These are phyloP conservation scores for Dryoscopus gambensis DNA, from an alignment of 2,113 vertebrate genomes.

Conservation along the genomic window DNA sequence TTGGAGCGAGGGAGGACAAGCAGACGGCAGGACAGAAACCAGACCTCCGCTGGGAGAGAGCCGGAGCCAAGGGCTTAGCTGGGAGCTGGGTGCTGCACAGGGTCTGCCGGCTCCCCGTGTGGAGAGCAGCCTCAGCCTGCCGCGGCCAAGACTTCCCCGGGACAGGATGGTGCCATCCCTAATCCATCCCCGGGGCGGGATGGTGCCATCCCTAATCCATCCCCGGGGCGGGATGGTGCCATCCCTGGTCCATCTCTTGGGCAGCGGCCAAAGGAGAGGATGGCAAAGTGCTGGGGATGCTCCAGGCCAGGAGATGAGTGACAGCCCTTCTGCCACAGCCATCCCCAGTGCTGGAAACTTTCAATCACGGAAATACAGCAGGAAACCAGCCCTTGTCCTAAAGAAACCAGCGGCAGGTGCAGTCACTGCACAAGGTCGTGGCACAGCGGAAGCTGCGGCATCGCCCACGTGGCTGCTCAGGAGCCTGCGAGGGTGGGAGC, in stretches of 20 bases:
- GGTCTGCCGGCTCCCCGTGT: rapidly evolving
- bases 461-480: rapidly evolving
- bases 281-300: neutral
- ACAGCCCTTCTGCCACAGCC: neutral
- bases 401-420: neutral
- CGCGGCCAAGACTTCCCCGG: rapidly evolving
- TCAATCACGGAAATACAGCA: neutral
- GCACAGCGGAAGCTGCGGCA: neutral
- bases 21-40: constrained; percentile 30
- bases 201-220: neutral
- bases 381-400: neutral
- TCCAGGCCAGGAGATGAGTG: neutral
- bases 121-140: neutral
- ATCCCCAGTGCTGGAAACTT: neutral
- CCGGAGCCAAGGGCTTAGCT: constrained; percentile 39
- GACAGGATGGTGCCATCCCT: neutral
- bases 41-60: neutral
- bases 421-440: rapidly evolving
- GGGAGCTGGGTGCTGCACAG: neutral
- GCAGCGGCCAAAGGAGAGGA: neutral
- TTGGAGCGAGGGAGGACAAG: neutral
- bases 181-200: too few relatives aligned
- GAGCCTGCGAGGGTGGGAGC: neutral
- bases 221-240: neutral
- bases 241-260: rapidly evolving